A percentile compares a stretch with the other conserved stretches of the same genome.
Evolutionary conservation across 2,888 invertebrate genomes (phyloP).

Genomic region (Latrodectus elegans): DNA sequence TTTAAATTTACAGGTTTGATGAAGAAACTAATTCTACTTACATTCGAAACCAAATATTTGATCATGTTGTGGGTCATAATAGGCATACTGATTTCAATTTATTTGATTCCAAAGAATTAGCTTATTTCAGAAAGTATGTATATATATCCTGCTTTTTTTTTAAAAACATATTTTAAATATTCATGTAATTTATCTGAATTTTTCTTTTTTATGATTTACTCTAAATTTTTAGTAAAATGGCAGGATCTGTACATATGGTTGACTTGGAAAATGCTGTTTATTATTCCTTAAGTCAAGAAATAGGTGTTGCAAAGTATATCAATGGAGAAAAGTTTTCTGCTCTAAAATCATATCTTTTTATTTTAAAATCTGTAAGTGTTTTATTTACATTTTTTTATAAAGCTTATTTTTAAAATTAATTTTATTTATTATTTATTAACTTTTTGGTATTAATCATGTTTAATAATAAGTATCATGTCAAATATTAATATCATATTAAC

Average conservation of each 20-base stretch:
- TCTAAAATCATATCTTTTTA: conserved; percentile 83
- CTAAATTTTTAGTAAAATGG: conserved; percentile 5
- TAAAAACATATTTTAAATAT: neutral
- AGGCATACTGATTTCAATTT: conserved; percentile 10
- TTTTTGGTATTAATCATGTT: neutral
- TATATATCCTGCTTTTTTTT: neutral
- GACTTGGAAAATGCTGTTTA: conserved; percentile 92
- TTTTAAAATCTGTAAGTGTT: conserved; percentile 78
- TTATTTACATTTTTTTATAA: neutral
- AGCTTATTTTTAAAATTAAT: neutral
- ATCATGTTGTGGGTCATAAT: conserved; percentile 23
- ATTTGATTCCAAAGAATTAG: no score
- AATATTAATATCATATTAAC: no score
- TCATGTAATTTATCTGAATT: neutral
- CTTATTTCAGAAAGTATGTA: no score
- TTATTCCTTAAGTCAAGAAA: conserved; percentile 88
- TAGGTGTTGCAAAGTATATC: conserved; percentile 83
- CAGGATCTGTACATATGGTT: conserved; percentile 81
- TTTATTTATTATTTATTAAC: neutral
- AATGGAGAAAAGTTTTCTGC: conserved; percentile 83
- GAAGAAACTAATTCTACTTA: conserved; percentile 13
- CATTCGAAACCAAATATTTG: conserved; percentile 53
- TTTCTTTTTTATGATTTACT: neutral
- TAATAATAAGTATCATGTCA: neutral
- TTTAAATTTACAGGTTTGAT: conserved; percentile 27